Percentiles rank a stretch among this genome's conserved stretches.
phyloP scores from a whole-genome alignment of 2,888 invertebrate genomes.

The Hydraecia micacea region DNA sequence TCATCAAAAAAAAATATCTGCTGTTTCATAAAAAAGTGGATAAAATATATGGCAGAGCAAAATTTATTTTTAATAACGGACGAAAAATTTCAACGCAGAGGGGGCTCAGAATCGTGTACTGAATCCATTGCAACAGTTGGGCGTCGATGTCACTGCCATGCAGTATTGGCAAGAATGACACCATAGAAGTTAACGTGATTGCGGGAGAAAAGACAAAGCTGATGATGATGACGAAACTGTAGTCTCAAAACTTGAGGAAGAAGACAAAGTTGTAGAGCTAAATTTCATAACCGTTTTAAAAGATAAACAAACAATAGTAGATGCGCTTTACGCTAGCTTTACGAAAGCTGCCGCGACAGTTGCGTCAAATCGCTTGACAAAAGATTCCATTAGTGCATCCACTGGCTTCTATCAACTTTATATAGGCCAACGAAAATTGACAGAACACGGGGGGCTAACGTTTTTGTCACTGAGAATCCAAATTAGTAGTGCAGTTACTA shows the following conservation, averaged over 20 bases:
- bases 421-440: constrained; percentile 47
- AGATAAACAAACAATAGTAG: constrained; percentile 55
- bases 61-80: neutral
- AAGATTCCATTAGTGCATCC: constrained; percentile 53
- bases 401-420: constrained; percentile 47
- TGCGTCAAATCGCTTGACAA: constrained; percentile 50
- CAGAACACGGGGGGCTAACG: constrained; percentile 36
- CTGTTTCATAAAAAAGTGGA: neutral
- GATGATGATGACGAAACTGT: neutral
- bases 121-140: neutral
- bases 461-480: constrained; percentile 30
- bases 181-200: neutral
- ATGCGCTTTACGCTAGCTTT: constrained; percentile 47
- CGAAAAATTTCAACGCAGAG: no score
- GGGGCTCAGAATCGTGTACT: neutral
- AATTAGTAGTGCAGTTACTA: constrained; percentile 20
- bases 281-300: constrained; percentile 36
- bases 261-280: constrained; percentile 8
- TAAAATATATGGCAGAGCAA: neutral
- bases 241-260: neutral
- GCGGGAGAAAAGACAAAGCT: neutral
- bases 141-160: no score
- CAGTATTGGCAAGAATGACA: neutral
- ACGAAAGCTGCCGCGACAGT: constrained; percentile 43
- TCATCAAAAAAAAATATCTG: neutral